A percentile compares a stretch with the other conserved stretches of the same genome.
Evolutionary conservation across 37 sponge, comb jelly and placozoan genomes (phyloP).

Genomic region (Spongilla lacustris): DNA sequence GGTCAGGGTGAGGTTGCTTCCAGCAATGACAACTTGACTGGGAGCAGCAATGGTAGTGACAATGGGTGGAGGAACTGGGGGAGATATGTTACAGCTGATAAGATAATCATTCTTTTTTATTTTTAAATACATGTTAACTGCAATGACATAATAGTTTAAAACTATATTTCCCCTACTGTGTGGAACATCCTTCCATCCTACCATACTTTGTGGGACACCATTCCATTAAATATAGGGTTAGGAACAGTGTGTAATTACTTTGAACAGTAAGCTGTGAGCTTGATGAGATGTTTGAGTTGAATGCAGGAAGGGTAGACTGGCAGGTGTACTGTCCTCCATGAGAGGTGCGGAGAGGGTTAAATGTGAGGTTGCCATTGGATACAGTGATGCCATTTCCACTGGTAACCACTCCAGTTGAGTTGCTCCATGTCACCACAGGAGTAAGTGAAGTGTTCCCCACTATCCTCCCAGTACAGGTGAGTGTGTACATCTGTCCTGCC

Average conservation of each 20-base stretch:
- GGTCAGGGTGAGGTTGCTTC: neutral
- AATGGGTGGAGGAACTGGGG: neutral
- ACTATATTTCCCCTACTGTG: too few relatives aligned
- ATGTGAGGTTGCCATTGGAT: constrained; percentile 3
- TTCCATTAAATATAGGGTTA: neutral
- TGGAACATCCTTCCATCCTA: too few relatives aligned
- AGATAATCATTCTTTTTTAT: neutral
- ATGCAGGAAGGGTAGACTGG: neutral
- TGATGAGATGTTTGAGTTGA: neutral
- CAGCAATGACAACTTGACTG: neutral
- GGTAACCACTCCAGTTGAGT: neutral
- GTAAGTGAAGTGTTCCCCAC: neutral
- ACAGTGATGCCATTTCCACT: neutral
- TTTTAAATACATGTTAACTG: neutral
- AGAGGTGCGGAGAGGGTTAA: constrained; percentile 29
- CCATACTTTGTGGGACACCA: too few relatives aligned
- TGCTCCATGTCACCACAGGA: neutral
- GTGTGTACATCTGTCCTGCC: constrained; percentile 34
- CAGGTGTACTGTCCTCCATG: constrained; percentile 56
- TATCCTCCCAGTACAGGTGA: constrained; percentile 14
- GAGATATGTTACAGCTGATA: neutral
- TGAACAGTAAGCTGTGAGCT: neutral
- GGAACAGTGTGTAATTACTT: constrained; percentile 5
- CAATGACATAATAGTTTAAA: neutral
- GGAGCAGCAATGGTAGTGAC: neutral